Conservation (phyloP, 2,797 vertebrate species). For the Gymnothorax javanicus region DNA sequence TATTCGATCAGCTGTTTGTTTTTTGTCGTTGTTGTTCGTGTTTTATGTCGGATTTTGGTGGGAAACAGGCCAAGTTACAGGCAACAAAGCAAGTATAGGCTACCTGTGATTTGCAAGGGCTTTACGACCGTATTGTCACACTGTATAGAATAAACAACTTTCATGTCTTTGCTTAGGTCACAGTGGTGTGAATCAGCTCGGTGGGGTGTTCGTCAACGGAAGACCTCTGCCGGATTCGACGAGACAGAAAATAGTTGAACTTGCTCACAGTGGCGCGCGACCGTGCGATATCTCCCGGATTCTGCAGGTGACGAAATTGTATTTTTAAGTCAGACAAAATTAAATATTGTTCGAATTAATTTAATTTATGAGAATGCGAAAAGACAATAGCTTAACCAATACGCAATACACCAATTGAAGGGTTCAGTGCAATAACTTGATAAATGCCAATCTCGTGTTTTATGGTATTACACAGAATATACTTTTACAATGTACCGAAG, state of each 20-base stretch:
- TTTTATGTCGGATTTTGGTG: not conserved
- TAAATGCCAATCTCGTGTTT: too few species aligned
- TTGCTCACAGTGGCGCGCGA: slow-evolving; percentile 81
- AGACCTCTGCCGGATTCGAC: slow-evolving; percentile 82
- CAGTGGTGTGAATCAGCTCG: slow-evolving; percentile 86
- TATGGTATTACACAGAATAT: too few species aligned
- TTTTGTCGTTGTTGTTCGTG: not conserved
- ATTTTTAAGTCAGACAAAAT: slow-evolving; percentile 26
- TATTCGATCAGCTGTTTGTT: not conserved
- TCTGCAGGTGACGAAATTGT: slow-evolving; percentile 87
- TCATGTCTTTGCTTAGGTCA: slow-evolving; percentile 82
- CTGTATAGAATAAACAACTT: slow-evolving; percentile 24
- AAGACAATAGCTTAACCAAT: too few species aligned
- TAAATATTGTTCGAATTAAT: not conserved
- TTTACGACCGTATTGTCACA: not conserved
- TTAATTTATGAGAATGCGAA: not conserved
- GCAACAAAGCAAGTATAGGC: not conserved
- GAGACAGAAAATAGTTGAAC: slow-evolving; percentile 80
- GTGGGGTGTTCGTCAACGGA: slow-evolving; percentile 66
- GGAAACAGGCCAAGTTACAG: not conserved
- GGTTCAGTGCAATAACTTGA: too few species aligned
- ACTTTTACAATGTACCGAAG: too few species aligned
- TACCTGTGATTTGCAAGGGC: not conserved
- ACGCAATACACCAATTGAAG: too few species aligned
- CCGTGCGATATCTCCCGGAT: slow-evolving; percentile 88